These are phyloP conservation scores for Morus bassanus DNA, from an alignment of 2,797 vertebrate species.

Conservation along the genomic window DNA sequence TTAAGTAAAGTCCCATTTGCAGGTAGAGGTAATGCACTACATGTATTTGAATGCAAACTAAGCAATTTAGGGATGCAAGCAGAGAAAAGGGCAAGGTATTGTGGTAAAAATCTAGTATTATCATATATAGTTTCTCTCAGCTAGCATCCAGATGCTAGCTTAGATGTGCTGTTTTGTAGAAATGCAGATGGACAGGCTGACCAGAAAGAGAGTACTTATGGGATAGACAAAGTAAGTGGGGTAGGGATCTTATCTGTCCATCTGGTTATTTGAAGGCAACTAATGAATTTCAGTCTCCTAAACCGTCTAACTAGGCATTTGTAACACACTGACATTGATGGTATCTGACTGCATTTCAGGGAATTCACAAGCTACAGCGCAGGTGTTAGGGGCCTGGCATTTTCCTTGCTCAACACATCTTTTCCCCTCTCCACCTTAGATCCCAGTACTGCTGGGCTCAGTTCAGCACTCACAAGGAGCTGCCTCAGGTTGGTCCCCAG, in stretches of 20 bases:
- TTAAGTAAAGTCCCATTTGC: background rate
- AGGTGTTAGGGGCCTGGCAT: background rate
- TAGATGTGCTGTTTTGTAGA: background rate
- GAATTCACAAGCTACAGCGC: slow-evolving; percentile 2
- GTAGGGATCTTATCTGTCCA: slow-evolving; percentile 32
- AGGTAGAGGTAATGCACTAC: background rate
- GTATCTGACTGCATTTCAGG: background rate
- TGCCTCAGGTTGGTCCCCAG: background rate
- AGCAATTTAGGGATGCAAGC: background rate
- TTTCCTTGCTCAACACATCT: background rate
- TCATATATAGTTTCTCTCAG: background rate
- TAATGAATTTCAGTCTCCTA: slow-evolving; percentile 27
- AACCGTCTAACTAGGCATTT: background rate
- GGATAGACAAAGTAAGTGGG: background rate
- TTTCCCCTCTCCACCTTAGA: background rate
- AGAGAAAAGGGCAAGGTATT: background rate
- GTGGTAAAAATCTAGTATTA: background rate
- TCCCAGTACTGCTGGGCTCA: background rate
- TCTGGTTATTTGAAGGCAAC: slow-evolving; percentile 29
- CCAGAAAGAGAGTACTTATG: background rate
- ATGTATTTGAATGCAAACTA: background rate
- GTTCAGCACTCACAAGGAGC: background rate
- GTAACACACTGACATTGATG: background rate
- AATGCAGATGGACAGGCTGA: background rate
- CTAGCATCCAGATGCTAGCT: background rate